A percentile compares a stretch with the other conserved stretches of the same genome.
Evolutionary conservation across 2,888 invertebrate species (phyloP).

Genomic region (Ctena decussata): DNA sequence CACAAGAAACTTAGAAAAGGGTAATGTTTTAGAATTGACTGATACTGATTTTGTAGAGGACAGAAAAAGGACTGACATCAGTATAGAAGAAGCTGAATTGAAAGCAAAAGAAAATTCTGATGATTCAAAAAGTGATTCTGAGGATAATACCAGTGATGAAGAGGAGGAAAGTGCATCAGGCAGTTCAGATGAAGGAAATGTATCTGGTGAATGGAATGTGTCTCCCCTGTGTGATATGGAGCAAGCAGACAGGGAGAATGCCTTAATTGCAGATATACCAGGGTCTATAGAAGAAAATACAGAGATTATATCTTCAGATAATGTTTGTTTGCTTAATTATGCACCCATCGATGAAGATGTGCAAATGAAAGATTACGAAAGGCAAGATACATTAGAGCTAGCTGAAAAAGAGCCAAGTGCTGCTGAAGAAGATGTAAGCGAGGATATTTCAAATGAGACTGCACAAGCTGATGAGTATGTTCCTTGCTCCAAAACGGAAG

Average conservation of each 20-base stretch:
- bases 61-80: too few species aligned
- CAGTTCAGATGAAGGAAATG: not conserved
- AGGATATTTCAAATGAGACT: too few species aligned
- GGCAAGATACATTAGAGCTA: not conserved
- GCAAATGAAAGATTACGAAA: not conserved
- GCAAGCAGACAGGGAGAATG: not conserved
- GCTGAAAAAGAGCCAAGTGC: too few species aligned
- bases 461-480: too few species aligned
- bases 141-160: constrained; percentile 2
- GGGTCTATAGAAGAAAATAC: not conserved
- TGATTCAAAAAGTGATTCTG: constrained; percentile 6
- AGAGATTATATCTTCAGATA: not conserved
- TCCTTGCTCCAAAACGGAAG: not conserved
- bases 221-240: not conserved
- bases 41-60: too few species aligned
- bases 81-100: not conserved
- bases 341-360: not conserved
- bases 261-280: not conserved
- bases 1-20: too few species aligned
- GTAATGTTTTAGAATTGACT: too few species aligned
- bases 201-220: constrained; percentile 2
- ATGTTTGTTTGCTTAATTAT: not conserved
- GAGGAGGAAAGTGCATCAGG: not conserved
- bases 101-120: not conserved
- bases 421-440: too few species aligned